Percentiles rank a stretch among this genome's conserved stretches.
phyloP scores from a whole-genome alignment of 2,113 vertebrate genomes.

The Corydoras sp. region DNA sequence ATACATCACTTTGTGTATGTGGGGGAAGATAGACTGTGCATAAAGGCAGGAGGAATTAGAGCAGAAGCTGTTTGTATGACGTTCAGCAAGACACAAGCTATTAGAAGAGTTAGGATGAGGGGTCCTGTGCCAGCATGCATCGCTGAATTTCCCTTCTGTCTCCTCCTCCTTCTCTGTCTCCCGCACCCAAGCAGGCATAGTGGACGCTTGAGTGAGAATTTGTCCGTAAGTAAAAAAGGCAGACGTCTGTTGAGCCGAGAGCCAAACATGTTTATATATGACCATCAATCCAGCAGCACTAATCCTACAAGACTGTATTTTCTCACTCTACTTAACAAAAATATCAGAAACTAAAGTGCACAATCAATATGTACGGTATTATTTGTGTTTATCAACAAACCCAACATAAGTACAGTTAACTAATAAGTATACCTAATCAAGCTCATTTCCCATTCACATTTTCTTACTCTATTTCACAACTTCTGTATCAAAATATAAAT shows the following conservation, averaged over 20 bases:
- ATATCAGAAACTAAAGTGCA: too few species aligned
- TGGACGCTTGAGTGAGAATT: slow-evolving; percentile 58
- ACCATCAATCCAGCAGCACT: slow-evolving; percentile 4
- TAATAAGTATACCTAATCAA: too few species aligned
- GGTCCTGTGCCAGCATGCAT: slow-evolving; percentile 58
- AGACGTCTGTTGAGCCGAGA: slow-evolving; percentile 55
- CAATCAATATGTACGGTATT: slow-evolving; percentile 5
- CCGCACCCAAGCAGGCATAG: slow-evolving; percentile 47
- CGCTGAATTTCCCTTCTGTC: slow-evolving; percentile 44
- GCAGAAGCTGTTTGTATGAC: background rate
- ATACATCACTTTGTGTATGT: background rate
- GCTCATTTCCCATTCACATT: too few species aligned
- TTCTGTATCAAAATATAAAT: too few species aligned
- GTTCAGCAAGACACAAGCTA: background rate
- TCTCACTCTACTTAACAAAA: slow-evolving; percentile 59
- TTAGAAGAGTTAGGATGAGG: slow-evolving; percentile 20
- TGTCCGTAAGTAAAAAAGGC: slow-evolving; percentile 47
- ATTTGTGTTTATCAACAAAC: too few species aligned
- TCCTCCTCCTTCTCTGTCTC: slow-evolving; percentile 38
- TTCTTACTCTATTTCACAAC: too few species aligned
- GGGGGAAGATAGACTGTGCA: background rate
- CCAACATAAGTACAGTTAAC: too few species aligned
- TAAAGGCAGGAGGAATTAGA: background rate
- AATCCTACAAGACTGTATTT: slow-evolving; percentile 50
- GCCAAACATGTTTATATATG: slow-evolving; percentile 32